Percentiles rank a stretch among this genome's conserved stretches.
These are phyloP conservation scores for Trissoscelio sp. DNA, from an alignment of 2,888 invertebrate species.

Conservation along the genomic window DNA sequence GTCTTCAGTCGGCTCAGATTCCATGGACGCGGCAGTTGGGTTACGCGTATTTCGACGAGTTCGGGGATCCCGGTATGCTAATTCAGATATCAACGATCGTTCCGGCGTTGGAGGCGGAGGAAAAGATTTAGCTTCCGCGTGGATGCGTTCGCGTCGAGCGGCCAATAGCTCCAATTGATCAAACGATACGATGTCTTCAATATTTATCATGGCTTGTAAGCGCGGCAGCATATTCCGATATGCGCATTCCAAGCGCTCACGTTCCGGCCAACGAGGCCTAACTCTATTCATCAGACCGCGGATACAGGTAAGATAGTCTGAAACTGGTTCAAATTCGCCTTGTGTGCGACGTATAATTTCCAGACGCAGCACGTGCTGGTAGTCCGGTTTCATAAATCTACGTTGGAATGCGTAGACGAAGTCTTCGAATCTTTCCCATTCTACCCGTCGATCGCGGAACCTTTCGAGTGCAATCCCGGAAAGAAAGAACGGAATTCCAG, in stretches of 20 bases:
- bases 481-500: conserved; percentile 17
- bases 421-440: neutral
- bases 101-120: neutral
- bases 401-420: neutral
- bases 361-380: neutral
- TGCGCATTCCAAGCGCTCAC: too few relatives aligned
- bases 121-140: neutral
- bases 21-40: neutral
- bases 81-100: neutral
- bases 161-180: conserved; percentile 3
- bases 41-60: neutral
- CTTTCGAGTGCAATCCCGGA: conserved; percentile 24
- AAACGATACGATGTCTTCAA: neutral
- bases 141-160: neutral
- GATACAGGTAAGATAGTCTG: conserved; percentile 13
- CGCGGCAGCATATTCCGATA: conserved; percentile 29
- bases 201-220: neutral
- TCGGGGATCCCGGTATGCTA: neutral
- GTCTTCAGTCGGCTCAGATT: neutral
- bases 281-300: conserved; percentile 14
- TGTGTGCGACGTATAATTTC: conserved; percentile 19
- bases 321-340: too few relatives aligned
- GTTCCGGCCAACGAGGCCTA: too few relatives aligned
- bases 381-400: conserved; percentile 6
- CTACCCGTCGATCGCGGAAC: conserved; percentile 1